Percentiles rank a stretch among this genome's conserved stretches.
phyloP scores from a whole-genome alignment of 1,140 invertebrate genomes.

The Capitella teleta region DNA sequence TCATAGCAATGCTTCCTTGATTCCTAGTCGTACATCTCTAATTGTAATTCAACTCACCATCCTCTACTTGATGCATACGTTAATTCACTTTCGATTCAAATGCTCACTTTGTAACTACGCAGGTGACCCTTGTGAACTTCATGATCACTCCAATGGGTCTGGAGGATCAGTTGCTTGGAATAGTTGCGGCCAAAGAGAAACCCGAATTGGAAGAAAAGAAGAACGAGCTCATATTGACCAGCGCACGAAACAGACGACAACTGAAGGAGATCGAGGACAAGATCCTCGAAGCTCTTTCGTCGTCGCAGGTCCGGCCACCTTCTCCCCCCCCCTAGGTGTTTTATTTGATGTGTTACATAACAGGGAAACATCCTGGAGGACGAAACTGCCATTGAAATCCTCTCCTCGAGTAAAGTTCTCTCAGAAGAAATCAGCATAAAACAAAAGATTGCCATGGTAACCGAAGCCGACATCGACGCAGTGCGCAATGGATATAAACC shows the following conservation, averaged over 20 bases:
- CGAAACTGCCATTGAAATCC: constrained; percentile 83
- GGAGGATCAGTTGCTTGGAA: constrained; percentile 41
- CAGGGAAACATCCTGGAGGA: constrained; percentile 88
- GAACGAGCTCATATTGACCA: constrained; percentile 79
- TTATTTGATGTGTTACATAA: background rate
- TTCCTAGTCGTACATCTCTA: too few species aligned
- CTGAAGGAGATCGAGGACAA: constrained; percentile 89
- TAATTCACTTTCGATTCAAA: too few species aligned
- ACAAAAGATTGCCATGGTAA: constrained; percentile 41
- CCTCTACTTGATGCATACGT: too few species aligned
- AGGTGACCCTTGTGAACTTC: constrained; percentile 41
- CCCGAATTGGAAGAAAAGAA: constrained; percentile 72
- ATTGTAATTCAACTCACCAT: too few species aligned
- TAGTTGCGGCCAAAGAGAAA: constrained; percentile 41
- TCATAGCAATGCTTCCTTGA: too few species aligned
- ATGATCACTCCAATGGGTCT: constrained; percentile 41
- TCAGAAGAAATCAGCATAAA: constrained; percentile 49
- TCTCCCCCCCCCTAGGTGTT: background rate
- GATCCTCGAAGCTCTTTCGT: constrained; percentile 72
- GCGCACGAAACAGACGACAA: constrained; percentile 75
- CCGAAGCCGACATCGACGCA: constrained; percentile 36
- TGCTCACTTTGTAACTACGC: too few species aligned
- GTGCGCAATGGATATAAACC: constrained; percentile 40
- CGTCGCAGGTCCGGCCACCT: constrained; percentile 39
- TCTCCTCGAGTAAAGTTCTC: constrained; percentile 75